A percentile compares a stretch with the other conserved stretches of the same genome.
phyloP scores from a whole-genome alignment of 1,140 invertebrate species.

The Trichonephila inaurata region DNA sequence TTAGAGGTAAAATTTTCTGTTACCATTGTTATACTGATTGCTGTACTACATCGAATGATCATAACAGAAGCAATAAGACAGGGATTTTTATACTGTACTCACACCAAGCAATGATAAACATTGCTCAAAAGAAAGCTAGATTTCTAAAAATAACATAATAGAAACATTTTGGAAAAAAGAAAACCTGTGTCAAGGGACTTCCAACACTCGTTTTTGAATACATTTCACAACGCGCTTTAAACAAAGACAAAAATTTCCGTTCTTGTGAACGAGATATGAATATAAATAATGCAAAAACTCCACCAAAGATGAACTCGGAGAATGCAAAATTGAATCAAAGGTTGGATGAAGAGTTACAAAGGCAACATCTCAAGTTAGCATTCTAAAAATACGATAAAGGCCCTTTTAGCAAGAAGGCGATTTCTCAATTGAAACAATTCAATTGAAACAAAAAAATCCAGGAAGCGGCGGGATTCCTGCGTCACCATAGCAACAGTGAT shows the following conservation, averaged over 20 bases:
- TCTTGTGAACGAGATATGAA: not conserved
- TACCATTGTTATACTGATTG: no score
- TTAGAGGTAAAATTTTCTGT: no score
- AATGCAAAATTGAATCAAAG: not conserved
- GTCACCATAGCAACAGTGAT: slow-evolving; percentile 37
- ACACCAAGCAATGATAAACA: no score
- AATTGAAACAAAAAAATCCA: not conserved
- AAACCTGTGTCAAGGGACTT: not conserved
- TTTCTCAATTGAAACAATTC: slow-evolving; percentile 18
- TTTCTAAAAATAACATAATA: no score
- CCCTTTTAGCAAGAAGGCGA: not conserved
- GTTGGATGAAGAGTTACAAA: not conserved
- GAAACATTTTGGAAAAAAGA: not conserved
- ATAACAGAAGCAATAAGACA: no score
- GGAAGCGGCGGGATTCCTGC: slow-evolving; percentile 9
- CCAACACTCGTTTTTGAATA: no score
- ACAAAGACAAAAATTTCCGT: not conserved
- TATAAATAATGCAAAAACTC: not conserved
- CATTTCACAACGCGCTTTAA: not conserved
- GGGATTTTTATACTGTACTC: no score
- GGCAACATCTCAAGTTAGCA: not conserved
- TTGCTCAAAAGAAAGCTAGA: no score
- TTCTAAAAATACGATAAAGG: slow-evolving; percentile 30
- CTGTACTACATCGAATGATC: no score
- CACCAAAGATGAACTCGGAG: not conserved